Conservation (phyloP, 2,797 vertebrate genomes). For the Halcyon badia region DNA sequence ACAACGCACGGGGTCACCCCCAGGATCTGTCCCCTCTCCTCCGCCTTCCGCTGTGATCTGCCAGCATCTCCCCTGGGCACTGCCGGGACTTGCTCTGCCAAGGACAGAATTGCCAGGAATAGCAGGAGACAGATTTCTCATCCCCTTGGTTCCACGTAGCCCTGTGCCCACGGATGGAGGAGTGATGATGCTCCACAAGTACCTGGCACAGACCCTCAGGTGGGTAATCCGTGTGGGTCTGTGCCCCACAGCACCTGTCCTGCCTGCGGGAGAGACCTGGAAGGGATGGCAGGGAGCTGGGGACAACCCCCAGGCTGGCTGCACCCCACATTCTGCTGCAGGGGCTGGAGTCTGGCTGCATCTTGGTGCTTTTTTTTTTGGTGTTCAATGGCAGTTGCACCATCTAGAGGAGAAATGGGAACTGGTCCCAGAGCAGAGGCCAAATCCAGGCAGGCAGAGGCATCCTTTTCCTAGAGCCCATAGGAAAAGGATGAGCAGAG, state of each 20-base stretch:
- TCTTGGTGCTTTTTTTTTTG: background rate
- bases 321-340: background rate
- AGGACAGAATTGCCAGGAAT: constrained; percentile 34
- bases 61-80: constrained; percentile 10
- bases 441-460: background rate
- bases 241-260: background rate
- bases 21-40: background rate
- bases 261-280: background rate
- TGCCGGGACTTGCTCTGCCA: background rate
- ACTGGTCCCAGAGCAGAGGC: background rate
- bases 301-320: background rate
- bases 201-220: background rate
- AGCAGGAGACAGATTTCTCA: constrained; percentile 19
- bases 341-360: background rate
- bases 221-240: accelerated
- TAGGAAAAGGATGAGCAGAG: background rate
- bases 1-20: background rate
- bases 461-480: background rate
- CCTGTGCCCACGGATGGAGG: background rate
- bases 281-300: background rate
- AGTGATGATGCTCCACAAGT: background rate
- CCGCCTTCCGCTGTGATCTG: background rate
- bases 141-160: background rate
- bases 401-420: constrained; percentile 65
- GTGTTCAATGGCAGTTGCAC: constrained; percentile 45